These are phyloP conservation scores for Achroia grisella DNA, from an alignment of 1,140 invertebrate genomes.

Conservation along the genomic window DNA sequence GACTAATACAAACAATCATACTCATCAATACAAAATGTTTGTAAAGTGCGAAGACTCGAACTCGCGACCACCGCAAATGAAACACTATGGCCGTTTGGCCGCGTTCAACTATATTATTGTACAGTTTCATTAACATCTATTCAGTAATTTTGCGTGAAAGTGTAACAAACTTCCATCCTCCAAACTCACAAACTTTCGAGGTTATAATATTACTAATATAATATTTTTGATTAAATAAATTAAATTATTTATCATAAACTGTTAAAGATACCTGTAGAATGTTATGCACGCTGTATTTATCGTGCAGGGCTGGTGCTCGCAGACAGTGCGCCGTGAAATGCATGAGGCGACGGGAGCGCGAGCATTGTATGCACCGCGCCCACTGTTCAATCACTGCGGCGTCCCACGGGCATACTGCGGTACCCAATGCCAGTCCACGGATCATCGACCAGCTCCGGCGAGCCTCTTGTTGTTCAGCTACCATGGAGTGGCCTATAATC, in stretches of 20 bases:
- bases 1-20: too few species aligned
- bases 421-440: slow-evolving; percentile 42
- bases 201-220: too few species aligned
- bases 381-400: slow-evolving; percentile 44
- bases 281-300: slow-evolving; percentile 52
- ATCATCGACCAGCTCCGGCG: slow-evolving; percentile 37
- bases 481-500: slow-evolving; percentile 49
- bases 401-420: slow-evolving; percentile 49
- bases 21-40: too few species aligned
- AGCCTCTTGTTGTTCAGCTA: slow-evolving; percentile 47
- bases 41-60: too few species aligned
- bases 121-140: too few species aligned
- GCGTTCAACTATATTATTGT: too few species aligned
- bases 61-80: too few species aligned
- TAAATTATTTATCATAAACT: background rate
- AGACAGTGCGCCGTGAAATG: slow-evolving; percentile 50
- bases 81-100: too few species aligned
- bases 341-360: slow-evolving; percentile 32
- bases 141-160: too few species aligned
- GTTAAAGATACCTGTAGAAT: slow-evolving; percentile 46
- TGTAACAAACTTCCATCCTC: too few species aligned
- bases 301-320: slow-evolving; percentile 44
- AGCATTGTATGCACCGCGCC: slow-evolving; percentile 42
- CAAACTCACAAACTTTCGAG: too few species aligned
- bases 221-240: too few species aligned